Evolutionary conservation across 2,888 invertebrate genomes (phyloP).

Genomic region (Caenorhabditis zanzibari): DNA sequence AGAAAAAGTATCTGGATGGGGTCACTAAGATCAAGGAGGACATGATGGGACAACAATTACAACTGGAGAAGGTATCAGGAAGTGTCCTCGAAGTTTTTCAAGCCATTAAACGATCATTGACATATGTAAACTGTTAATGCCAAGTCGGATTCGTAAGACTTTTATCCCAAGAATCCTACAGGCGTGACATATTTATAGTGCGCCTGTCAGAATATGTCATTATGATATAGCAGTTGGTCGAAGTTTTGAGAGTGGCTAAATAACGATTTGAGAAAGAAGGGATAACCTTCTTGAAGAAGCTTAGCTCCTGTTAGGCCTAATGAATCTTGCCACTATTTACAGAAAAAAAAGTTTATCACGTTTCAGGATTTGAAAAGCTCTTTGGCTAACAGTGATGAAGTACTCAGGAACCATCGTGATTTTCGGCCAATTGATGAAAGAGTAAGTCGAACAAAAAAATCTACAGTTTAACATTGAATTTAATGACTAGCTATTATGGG

Average conservation of each 20-base stretch:
- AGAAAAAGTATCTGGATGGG: constrained; percentile 56
- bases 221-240: background rate
- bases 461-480: background rate
- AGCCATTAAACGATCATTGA: constrained; percentile 23
- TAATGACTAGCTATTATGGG: background rate
- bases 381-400: constrained; percentile 36
- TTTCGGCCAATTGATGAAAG: constrained; percentile 68
- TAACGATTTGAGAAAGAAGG: constrained; percentile 5
- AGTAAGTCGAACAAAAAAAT: constrained; percentile 38
- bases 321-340: background rate
- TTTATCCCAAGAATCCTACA: constrained; percentile 13
- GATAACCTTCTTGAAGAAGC: constrained; percentile 25
- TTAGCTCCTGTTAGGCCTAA: background rate
- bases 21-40: constrained; percentile 53
- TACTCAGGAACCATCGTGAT: constrained; percentile 55
- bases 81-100: background rate
- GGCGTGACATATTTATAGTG: background rate
- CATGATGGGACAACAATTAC: constrained; percentile 37
- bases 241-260: constrained; percentile 5
- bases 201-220: background rate
- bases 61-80: constrained; percentile 56
- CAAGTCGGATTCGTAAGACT: constrained; percentile 23
- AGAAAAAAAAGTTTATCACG: constrained; percentile 33
- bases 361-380: constrained; percentile 60
- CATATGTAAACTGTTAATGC: constrained; percentile 21